Evolutionary conservation across 2,113 vertebrate species (phyloP).

Genomic region (Erinaceus europaeus): DNA sequence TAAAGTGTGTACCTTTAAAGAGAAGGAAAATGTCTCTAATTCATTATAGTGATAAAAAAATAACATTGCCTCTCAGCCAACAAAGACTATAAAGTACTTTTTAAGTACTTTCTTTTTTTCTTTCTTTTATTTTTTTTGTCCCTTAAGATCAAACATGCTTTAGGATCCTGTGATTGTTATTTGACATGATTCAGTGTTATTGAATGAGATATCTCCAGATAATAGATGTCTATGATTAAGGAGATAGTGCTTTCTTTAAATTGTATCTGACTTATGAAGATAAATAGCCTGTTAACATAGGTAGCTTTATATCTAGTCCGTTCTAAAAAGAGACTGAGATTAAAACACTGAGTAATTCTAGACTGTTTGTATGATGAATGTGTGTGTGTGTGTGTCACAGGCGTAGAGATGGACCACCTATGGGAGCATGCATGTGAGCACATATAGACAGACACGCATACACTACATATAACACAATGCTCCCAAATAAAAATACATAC

Average conservation of each 20-base stretch:
- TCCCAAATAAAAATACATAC: neutral
- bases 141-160: neutral
- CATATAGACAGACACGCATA: neutral
- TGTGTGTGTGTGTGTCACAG: neutral
- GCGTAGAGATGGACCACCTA: neutral
- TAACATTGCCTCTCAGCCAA: neutral
- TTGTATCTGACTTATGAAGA: conserved; percentile 58
- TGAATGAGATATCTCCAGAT: conserved; percentile 57
- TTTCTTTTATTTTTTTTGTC: neutral
- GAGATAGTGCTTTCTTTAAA: conserved; percentile 49
- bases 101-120: neutral
- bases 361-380: neutral
- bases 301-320: conserved; percentile 10
- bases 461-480: neutral
- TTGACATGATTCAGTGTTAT: conserved; percentile 5
- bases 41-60: neutral
- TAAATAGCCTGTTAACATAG: conserved; percentile 51
- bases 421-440: neutral
- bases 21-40: conserved; percentile 5
- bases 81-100: neutral
- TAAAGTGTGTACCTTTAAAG: no score
- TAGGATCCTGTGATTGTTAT: conserved; percentile 41
- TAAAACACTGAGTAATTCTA: conserved; percentile 11
- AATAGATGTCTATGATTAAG: conserved; percentile 48
- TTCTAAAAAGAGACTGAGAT: conserved; percentile 32